phyloP scores from a whole-genome alignment of 2,797 vertebrate genomes.

The Thripadectes ignobilis region DNA sequence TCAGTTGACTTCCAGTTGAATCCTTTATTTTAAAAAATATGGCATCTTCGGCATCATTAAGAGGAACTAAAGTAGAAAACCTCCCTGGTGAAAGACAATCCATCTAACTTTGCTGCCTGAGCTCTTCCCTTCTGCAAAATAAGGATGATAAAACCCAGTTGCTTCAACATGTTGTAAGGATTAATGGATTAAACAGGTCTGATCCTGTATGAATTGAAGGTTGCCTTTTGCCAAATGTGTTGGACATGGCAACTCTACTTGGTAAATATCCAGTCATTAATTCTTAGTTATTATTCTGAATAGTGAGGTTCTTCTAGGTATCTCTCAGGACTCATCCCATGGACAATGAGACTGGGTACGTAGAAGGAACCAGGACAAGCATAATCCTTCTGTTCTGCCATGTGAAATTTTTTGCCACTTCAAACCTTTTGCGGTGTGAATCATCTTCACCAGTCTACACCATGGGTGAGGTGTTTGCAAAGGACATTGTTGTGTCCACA shows the following conservation, averaged over 20 bases:
- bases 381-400: neutral
- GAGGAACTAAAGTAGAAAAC: neutral
- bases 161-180: conserved; percentile 27
- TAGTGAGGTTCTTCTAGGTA: neutral
- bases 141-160: neutral
- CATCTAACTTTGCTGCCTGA: neutral
- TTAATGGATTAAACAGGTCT: conserved; percentile 54
- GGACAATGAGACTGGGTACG: neutral
- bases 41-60: neutral
- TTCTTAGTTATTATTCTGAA: neutral
- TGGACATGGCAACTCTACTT: neutral
- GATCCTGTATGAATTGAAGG: conserved; percentile 29
- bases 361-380: neutral
- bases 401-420: neutral
- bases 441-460: neutral
- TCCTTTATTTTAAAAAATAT: neutral
- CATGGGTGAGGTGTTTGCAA: neutral
- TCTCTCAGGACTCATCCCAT: neutral
- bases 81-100: neutral
- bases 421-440: neutral
- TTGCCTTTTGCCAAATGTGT: neutral
- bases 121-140: neutral
- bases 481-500: neutral
- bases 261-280: neutral
- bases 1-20: neutral